Percentiles rank a stretch among this genome's conserved stretches.
phyloP scores from a whole-genome alignment of 2,888 invertebrate species.

The Dolichopus griseipennis region DNA sequence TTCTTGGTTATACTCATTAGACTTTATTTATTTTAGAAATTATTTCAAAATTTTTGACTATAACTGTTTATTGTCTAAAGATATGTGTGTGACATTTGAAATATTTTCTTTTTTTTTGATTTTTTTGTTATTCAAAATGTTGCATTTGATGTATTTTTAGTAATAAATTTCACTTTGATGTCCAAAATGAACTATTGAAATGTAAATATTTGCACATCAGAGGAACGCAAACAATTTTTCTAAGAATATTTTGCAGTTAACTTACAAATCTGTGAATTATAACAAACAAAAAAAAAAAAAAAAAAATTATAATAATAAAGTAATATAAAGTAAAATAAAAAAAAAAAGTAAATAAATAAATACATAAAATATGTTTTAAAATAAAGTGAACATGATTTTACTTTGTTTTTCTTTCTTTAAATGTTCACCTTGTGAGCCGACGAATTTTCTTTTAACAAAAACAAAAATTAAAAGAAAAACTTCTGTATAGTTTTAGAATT shows the following conservation, averaged over 20 bases:
- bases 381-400: not conserved
- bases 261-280: not conserved
- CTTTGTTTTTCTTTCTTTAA: not conserved
- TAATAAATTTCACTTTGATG: slow-evolving; percentile 4
- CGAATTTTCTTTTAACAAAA: too few species aligned
- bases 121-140: not conserved
- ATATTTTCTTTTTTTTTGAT: not conserved
- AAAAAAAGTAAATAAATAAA: not conserved
- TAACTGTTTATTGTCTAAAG: too few species aligned
- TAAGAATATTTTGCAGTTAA: not conserved
- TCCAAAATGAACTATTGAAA: slow-evolving; percentile 25
- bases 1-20: too few species aligned
- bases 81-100: not conserved
- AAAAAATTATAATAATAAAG: too few species aligned
- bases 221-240: slow-evolving; percentile 17
- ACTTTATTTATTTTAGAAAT: too few species aligned
- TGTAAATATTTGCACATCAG: slow-evolving; percentile 32
- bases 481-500: too few species aligned
- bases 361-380: not conserved
- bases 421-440: too few species aligned
- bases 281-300: not conserved
- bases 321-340: too few species aligned
- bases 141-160: slow-evolving; percentile 6
- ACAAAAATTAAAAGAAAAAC: too few species aligned
- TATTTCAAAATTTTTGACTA: too few species aligned